phyloP scores from a whole-genome alignment of 2,113 vertebrate species.

The Oncorhynchus kisutch region DNA sequence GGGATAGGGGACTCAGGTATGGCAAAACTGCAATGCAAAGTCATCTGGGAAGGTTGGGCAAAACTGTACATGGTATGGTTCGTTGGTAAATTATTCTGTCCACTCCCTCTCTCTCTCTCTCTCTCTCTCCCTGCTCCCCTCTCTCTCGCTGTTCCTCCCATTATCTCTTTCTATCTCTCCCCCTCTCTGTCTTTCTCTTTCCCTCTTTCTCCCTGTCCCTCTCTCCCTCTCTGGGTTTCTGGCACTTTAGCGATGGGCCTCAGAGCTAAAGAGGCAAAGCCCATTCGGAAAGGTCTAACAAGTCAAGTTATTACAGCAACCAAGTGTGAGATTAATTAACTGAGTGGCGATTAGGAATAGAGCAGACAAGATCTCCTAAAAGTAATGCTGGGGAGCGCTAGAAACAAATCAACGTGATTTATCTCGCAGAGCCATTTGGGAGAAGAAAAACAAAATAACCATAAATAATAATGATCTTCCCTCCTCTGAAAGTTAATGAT shows the following conservation, averaged over 20 bases:
- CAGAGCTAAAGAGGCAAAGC: slow-evolving; percentile 55
- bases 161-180: background rate
- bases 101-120: background rate
- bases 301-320: slow-evolving; percentile 73
- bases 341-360: slow-evolving; percentile 64
- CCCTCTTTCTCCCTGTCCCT: background rate
- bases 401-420: slow-evolving; percentile 5
- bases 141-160: background rate
- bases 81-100: slow-evolving; percentile 27
- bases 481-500: slow-evolving; percentile 52
- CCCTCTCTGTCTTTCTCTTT: background rate
- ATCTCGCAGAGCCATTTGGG: slow-evolving; percentile 33
- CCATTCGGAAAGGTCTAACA: slow-evolving; percentile 68
- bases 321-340: slow-evolving; percentile 77
- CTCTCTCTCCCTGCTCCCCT: background rate
- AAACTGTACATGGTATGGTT: slow-evolving; percentile 21
- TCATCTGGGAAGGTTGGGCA: slow-evolving; percentile 7
- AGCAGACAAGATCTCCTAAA: slow-evolving; percentile 38
- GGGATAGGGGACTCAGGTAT: background rate
- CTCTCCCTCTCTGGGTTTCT: background rate
- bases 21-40: background rate
- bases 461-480: slow-evolving; percentile 52
- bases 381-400: background rate
- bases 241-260: background rate
- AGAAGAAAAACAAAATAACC: slow-evolving; percentile 41